phyloP scores from a whole-genome alignment of 2,113 vertebrate species.

The Periophthalmus modestus region DNA sequence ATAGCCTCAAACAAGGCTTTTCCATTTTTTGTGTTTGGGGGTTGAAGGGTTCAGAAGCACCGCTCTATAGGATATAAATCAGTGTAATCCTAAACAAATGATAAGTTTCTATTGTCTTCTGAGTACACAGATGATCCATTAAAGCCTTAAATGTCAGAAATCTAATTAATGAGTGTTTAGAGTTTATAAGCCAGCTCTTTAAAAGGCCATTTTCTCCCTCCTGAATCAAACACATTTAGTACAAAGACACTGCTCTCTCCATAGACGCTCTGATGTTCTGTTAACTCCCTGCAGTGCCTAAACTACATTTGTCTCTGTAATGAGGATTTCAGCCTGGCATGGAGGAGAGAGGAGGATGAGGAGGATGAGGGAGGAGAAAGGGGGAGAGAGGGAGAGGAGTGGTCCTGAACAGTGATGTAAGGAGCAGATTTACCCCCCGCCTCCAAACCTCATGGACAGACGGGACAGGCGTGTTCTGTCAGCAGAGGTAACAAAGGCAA shows the following conservation, averaged over 20 bases:
- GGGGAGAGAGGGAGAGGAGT: background rate
- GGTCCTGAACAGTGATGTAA: conserved; percentile 55
- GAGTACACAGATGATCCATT: too few relatives aligned
- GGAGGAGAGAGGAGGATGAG: conserved; percentile 4
- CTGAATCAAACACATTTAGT: conserved; percentile 14
- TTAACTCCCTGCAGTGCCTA: conserved; percentile 29
- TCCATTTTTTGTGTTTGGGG: too few relatives aligned
- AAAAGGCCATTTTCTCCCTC: conserved; percentile 3
- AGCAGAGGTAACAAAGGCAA: conserved; percentile 35
- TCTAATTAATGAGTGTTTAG: too few relatives aligned
- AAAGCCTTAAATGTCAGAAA: too few relatives aligned
- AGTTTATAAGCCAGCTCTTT: too few relatives aligned
- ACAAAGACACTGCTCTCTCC: conserved; percentile 7
- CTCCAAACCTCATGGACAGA: conserved; percentile 39
- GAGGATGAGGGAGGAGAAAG: background rate
- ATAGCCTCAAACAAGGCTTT: too few relatives aligned
- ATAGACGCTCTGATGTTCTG: conserved; percentile 33
- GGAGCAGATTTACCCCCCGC: conserved; percentile 65
- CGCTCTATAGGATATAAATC: too few relatives aligned
- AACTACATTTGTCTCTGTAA: conserved; percentile 52
- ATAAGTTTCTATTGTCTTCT: too few relatives aligned
- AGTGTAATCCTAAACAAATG: too few relatives aligned
- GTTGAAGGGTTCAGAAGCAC: too few relatives aligned
- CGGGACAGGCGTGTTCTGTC: conserved; percentile 58
- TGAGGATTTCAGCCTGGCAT: conserved; percentile 43